Evolutionary conservation across 2,888 invertebrate species (phyloP), one percentile per base, ranked within the genome.

Genomic region (Acanthopleura granulata): DNA sequence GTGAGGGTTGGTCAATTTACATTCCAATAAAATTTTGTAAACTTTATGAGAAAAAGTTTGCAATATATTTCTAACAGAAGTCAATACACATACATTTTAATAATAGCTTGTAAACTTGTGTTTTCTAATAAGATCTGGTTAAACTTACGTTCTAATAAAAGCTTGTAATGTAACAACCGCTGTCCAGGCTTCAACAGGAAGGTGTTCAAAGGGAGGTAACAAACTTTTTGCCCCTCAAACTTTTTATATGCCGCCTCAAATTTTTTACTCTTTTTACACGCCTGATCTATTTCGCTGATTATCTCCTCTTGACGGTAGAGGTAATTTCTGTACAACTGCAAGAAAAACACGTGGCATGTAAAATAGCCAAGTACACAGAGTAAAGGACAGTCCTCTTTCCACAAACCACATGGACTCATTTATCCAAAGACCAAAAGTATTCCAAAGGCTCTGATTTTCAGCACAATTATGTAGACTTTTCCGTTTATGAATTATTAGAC

Each of bases 111-210:
- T 40, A 40, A 40, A 40, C 40, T 40, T 40, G 40, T 40, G 9
- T 9, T 6, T 40, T 40, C 40, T 40, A 3, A 57, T n/a, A 12
- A 57, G 12, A 22, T 1, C 1, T 57, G 57, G 1, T n/a, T 25
- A n/a, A 25, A 92, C 94, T 92, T 91, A 95, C 95, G 92, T 90
- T 95, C 94, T 79, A 96, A 91, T 87, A 96, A 91, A 86, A 93
- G 92, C 88, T 94, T 94, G 91, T 97, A 96, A 89, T 97, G 96
- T 76, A 96, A 92, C 82, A 97, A 92, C 74, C 98, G 93, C 91
- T 95, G 94, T n/a, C 96, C 92, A 16, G 96, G 95, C 88, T 95
- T 95, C 76, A 95, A 91, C 49, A 97, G 93, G 86, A 97, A 94
- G 78, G 95, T 94, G 72, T 95, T 94, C 74, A 97, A 92, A 1